These are phyloP conservation scores for Bombus confusus DNA, from an alignment of 1,140 invertebrate genomes.

Conservation along the genomic window DNA sequence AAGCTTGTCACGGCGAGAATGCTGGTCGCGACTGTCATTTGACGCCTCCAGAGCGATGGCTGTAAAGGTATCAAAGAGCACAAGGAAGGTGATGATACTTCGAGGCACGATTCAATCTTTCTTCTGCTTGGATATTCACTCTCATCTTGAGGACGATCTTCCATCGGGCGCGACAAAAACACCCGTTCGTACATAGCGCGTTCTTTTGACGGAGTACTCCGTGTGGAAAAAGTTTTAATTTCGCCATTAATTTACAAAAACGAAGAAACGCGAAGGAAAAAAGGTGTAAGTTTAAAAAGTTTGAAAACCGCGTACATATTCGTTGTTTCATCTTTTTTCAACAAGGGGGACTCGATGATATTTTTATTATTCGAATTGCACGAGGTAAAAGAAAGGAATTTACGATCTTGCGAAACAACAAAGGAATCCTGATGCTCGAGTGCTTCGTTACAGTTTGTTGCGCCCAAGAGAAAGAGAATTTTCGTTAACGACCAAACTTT, in stretches of 20 bases:
- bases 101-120: conserved; percentile 35
- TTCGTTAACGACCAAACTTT: conserved; percentile 49
- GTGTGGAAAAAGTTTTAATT: not conserved
- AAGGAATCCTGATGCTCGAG: not conserved
- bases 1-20: conserved; percentile 5
- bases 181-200: not conserved
- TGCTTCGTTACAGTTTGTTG: not conserved
- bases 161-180: not conserved
- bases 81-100: conserved; percentile 31
- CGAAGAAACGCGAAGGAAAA: not conserved
- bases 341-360: not conserved
- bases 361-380: not conserved
- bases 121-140: conserved; percentile 45
- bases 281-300: too few relatives aligned
- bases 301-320: not conserved
- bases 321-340: too few relatives aligned
- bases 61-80: conserved; percentile 42
- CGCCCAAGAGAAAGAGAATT: conserved; percentile 1
- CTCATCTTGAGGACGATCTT: conserved; percentile 33
- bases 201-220: not conserved
- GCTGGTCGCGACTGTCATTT: conserved; percentile 20
- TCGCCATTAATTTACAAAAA: not conserved
- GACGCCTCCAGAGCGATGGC: conserved; percentile 11
- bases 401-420: not conserved
- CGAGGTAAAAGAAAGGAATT: not conserved